Percentiles rank a stretch among this genome's conserved stretches.
Conservation (phyloP, 2,797 vertebrate genomes). For the Sarcoramphus papa region DNA sequence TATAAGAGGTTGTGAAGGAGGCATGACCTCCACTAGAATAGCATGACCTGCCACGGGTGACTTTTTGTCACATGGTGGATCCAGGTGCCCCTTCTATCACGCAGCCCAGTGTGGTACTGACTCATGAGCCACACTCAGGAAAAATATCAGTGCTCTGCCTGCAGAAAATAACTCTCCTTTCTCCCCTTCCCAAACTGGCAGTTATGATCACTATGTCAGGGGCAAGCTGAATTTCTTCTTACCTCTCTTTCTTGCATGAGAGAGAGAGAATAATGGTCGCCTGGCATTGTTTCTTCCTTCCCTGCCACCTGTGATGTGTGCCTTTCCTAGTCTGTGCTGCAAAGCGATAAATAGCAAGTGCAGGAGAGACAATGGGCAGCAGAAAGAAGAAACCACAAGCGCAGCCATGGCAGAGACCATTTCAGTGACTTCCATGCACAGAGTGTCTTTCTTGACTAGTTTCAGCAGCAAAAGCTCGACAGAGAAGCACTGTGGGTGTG, state of each 20-base stretch:
- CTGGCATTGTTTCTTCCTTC: not conserved
- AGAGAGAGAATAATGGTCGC: not conserved
- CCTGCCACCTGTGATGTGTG: not conserved
- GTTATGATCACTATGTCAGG: not conserved
- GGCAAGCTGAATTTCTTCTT: not conserved
- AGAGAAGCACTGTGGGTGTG: not conserved
- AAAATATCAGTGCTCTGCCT: not conserved
- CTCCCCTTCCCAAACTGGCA: not conserved
- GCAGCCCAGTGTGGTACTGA: not conserved
- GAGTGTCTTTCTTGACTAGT: not conserved
- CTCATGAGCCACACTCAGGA: not conserved
- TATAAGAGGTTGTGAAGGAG: not conserved
- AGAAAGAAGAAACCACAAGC: not conserved
- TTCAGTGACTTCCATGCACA: not conserved
- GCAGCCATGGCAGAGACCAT: not conserved
- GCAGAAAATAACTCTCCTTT: conserved; percentile 3
- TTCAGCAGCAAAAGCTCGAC: not conserved
- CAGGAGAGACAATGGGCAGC: not conserved
- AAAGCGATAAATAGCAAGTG: not conserved
- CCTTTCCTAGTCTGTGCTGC: not conserved
- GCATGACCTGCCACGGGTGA: not conserved
- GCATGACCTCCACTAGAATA: not conserved
- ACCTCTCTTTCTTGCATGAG: not conserved
- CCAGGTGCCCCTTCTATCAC: not conserved
- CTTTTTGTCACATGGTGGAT: not conserved